These are phyloP conservation scores for Willisornis vidua DNA, from an alignment of 2,113 vertebrate species.

Conservation along the genomic window DNA sequence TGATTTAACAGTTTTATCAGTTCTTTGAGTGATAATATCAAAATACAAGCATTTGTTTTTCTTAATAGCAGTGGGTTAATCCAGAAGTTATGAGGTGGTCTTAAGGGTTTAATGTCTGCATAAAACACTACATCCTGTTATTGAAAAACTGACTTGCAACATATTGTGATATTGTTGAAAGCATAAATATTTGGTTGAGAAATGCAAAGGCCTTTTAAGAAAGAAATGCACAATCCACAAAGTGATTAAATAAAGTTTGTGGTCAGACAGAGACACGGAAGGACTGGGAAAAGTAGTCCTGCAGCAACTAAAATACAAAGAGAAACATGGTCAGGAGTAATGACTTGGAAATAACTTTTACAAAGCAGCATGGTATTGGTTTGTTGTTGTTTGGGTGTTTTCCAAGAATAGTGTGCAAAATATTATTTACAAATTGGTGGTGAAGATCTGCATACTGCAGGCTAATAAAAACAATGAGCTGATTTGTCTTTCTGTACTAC, in stretches of 20 bases:
- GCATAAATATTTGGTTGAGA: slow-evolving; percentile 27
- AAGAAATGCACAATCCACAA: background rate
- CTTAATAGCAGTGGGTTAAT: background rate
- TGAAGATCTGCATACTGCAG: background rate
- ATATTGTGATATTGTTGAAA: background rate
- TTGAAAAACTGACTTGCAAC: background rate
- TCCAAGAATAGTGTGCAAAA: background rate
- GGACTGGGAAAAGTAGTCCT: background rate
- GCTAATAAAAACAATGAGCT: background rate
- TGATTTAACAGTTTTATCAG: background rate
- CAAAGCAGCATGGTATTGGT: background rate
- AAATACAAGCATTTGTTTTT: background rate
- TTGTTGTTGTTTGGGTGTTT: background rate
- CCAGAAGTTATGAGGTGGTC: background rate
- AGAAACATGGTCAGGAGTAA: background rate
- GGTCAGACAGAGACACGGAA: slow-evolving; percentile 17
- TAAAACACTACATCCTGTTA: background rate
- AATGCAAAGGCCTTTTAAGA: slow-evolving; percentile 14
- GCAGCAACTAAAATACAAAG: slow-evolving; percentile 18
- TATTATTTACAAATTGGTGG: background rate
- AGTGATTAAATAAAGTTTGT: slow-evolving; percentile 6
- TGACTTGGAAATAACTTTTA: background rate
- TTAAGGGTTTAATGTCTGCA: background rate
- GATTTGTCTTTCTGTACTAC: background rate
- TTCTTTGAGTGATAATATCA: background rate